Conservation (phyloP, 2,113 vertebrate genomes). For the Tapirus terrestris region DNA sequence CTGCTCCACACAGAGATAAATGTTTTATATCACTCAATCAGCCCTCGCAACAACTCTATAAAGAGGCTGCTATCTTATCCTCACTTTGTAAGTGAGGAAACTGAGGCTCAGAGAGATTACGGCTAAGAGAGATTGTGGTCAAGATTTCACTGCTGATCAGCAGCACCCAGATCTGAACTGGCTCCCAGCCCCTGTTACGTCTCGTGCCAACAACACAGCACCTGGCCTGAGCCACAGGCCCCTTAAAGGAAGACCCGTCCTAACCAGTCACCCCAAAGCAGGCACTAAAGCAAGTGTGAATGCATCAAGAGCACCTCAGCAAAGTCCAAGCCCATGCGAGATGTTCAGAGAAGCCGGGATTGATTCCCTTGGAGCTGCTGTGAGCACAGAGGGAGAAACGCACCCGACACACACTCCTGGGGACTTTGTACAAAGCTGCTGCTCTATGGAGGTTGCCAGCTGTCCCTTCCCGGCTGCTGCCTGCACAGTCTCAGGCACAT, state of each 20-base stretch:
- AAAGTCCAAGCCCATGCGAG: background rate
- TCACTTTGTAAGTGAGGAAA: background rate
- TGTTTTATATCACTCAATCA: background rate
- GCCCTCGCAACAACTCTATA: background rate
- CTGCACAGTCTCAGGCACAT: background rate
- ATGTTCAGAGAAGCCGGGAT: background rate
- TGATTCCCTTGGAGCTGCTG: background rate
- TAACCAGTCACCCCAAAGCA: background rate
- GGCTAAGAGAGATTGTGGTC: background rate
- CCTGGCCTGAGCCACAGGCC: background rate
- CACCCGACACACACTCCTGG: rapidly evolving
- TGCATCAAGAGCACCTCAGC: rapidly evolving
- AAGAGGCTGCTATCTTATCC: background rate
- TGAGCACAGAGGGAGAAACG: rapidly evolving
- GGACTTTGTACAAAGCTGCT: background rate
- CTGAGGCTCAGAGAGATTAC: background rate
- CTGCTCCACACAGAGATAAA: background rate
- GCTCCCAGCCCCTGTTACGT: background rate
- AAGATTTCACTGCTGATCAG: background rate
- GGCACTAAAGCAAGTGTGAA: background rate
- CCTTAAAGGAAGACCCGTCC: background rate
- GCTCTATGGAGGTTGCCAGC: background rate
- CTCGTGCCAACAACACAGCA: background rate
- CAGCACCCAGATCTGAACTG: background rate
- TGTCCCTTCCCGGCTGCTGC: background rate